Evolutionary conservation across 2,113 vertebrate genomes (phyloP), one percentile per base, ranked within the genome.

Genomic region (pig (Sus scrofa)): DNA sequence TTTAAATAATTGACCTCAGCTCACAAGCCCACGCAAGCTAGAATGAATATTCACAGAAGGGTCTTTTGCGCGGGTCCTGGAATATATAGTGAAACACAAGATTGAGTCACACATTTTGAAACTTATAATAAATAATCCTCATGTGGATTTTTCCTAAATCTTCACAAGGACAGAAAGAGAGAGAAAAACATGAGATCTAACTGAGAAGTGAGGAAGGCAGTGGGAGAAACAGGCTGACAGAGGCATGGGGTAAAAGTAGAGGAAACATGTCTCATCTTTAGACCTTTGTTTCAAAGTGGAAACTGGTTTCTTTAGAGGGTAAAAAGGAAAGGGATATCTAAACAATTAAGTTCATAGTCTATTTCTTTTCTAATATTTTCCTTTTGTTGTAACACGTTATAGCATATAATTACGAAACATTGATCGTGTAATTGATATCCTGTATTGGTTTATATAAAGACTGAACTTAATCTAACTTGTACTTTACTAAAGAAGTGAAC

Each of bases 281-380:
- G 20, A 58, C 6, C 65, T 90, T 65, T 32, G 2, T 71, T 7
- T 62, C 5, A 89, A 82, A 91, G 32, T 54, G 3, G 56, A 89
- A 89, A 75, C 60, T 22, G 65, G 3, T 65, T 81, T 96, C 11
- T 50, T 73, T 34, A 26, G 16, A 9, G 9, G 12, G 0, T 65
- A 20, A 87, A 87, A 20, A 62, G 6, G 19, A 50, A 92, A 50
- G n/a, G 0, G 0, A 5, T 90, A 71, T 20, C 14, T 10, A 54
- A 94, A 73, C 39, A 52, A 37, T 89, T 39, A 65, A 54, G 26
- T 52, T 74, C 26, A 52, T 63, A 1, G 82, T 91, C 4, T 44
- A 6, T 93, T 89, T 93, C 15, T 71, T 89, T 90, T 94, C 34
- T 70, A 79, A 71, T 86, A 30, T 73, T 68, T 97, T 86, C 71